Base-by-base conservation (phyloP, 2,113 vertebrate genomes). In the Elephantulus edwardii region DNA sequence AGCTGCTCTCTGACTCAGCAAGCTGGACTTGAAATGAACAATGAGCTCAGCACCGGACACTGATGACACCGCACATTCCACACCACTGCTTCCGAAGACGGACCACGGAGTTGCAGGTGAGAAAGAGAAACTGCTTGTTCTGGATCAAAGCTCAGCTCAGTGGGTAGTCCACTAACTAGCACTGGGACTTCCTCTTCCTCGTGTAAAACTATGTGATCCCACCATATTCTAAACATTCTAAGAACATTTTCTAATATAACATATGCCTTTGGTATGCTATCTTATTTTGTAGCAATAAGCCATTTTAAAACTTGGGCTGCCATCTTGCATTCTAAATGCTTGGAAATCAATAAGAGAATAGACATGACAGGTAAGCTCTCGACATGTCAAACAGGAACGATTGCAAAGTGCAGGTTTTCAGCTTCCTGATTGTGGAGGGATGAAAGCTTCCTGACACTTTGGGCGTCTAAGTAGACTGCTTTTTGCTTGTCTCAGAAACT, bases 71-170 rank as follows among this genome's bases (percentile, higher is more conserved):
- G 96, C 83, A 52, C 79, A 81, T 96, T 97, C 94, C 66, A 96
- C 97, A 96, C 96, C 88, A 95, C 95, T 79, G 4, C 86, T 96
- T 97, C 91, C 89, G 93, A 96, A 97, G 96, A 97, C 96, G 96
- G 95, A 97, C 95, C 95, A 95, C 60, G 42, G 52, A 96, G 96
- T 95, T 50, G 20, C 30, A 20, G 2, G 40, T 92, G 95, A 96
- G 93, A 94, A 97, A 97, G 95, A 97, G 96, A 97, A 97, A 97
- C 96, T 9, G 46, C 94, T 38, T 93, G 95, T 95, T 96, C 92
- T 95, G 91, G 72, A 83, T 95, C 96, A 96, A 88, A 52, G 86
- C 91, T 91, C 2, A 95, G 87, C 68, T 94, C 71, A 94, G 94
- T 54, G 91, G 91, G 54, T 79, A 79, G 78, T 96, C 95, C 83